Base-by-base conservation (phyloP, 2,113 vertebrate species). In the Hippocampus guttulatus region DNA sequence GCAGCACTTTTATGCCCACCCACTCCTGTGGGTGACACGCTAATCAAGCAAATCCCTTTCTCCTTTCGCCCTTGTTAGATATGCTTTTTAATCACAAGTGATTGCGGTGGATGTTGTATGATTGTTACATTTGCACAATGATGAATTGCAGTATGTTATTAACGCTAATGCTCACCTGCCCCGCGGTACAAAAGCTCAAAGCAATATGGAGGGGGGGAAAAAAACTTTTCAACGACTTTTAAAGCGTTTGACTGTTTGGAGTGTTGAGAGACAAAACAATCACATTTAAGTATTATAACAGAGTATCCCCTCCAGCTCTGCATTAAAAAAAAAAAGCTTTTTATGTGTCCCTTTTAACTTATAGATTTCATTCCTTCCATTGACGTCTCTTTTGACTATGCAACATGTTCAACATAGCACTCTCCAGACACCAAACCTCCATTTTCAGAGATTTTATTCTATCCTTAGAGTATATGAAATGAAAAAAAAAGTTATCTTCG, bases 341-440 rank as follows among this genome's bases (percentile, higher is more conserved):
- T 54, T 68, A 0, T 82, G 67, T 83, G 67, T 82, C 18, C 8
- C 79, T 47, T 82, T 82, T 80, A 80, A 80, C 65, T 77, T 78
- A 69, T 65, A 74, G 25, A 64, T 21, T 49, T 74, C 52, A 21
- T 20, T 25, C 73, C 68, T 65, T 41, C 45, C 30, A 81, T 72
- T 77, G 43, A 54, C 43, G 74, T 85, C 68, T 75, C 76, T 80
- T 49, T 80, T 54, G 75, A 89, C 90, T 92, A 92, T 91, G 91
- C 90, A 92, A 91, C 85, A 72, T 69, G 82, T 75, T 84, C 60
- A 78, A 80, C 70, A 74, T 71, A 73, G 78, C 80, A 83, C 75
- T 88, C 76, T 77, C 67, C 71, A 77, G 75, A 83, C 69, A 61
- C 47, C 49, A 65, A 79, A 70, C 68, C 77, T 75, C 71, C 64